Percentiles rank a stretch among this genome's conserved stretches.
phyloP scores from a whole-genome alignment of 2,888 invertebrate genomes.

The Ischnus inquisitorius region DNA sequence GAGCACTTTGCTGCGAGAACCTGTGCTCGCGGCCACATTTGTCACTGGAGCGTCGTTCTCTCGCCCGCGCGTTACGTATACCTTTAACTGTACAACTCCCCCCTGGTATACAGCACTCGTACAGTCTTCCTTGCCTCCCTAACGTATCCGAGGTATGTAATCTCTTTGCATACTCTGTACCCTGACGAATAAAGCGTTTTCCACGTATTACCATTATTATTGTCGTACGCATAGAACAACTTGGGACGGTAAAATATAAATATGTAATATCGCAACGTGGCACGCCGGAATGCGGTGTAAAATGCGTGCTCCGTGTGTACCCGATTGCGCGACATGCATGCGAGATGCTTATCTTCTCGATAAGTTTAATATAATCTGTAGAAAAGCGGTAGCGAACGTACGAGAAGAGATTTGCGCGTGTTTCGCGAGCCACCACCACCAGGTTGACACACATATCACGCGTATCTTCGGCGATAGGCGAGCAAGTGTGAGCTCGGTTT shows the following conservation, averaged over 20 bases:
- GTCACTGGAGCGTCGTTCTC: conserved; percentile 51
- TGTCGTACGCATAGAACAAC: conserved; percentile 1
- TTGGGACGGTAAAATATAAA: background rate
- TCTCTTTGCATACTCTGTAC: conserved; percentile 6
- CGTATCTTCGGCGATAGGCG: background rate
- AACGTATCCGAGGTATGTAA: conserved; percentile 4
- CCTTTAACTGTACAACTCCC: conserved; percentile 1
- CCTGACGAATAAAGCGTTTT: conserved; percentile 56
- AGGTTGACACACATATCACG: background rate
- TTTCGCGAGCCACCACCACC: conserved; percentile 19
- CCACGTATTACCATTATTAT: conserved; percentile 44
- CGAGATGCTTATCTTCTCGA: conserved; percentile 33
- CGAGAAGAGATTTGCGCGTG: conserved; percentile 17
- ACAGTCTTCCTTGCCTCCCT: background rate
- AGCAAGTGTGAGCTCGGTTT: background rate
- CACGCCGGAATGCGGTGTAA: background rate
- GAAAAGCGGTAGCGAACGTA: conserved; percentile 19
- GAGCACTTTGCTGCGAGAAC: conserved; percentile 58
- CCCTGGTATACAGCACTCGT: background rate
- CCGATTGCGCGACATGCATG: conserved; percentile 12
- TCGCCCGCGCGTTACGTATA: conserved; percentile 9
- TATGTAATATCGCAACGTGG: conserved; percentile 2
- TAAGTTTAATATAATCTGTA: conserved; percentile 37
- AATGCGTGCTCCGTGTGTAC: background rate
- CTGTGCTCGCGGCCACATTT: conserved; percentile 63